These are phyloP conservation scores for Tetramorium bicarinatum DNA, from an alignment of 2,888 invertebrate genomes.

Conservation along the genomic window DNA sequence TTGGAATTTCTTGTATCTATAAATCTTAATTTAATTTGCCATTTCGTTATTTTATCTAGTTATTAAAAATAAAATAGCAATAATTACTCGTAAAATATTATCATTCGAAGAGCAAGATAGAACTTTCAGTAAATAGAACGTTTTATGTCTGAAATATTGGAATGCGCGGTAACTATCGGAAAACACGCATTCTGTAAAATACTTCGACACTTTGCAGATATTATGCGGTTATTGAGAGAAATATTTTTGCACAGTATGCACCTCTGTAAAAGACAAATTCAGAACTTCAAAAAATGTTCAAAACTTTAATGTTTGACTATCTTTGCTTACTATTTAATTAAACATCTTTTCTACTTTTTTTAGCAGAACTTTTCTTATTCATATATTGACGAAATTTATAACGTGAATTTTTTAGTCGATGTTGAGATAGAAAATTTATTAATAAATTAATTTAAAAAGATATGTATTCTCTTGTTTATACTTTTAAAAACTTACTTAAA, in stretches of 20 bases:
- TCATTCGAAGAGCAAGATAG: neutral
- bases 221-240: slow-evolving; percentile 42
- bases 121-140: neutral
- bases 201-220: slow-evolving; percentile 20
- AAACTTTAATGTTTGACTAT: neutral
- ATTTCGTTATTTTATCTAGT: neutral
- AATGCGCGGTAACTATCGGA: slow-evolving; percentile 2
- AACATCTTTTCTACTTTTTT: slow-evolving; percentile 5
- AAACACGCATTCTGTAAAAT: slow-evolving; percentile 28
- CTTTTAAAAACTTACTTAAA: neutral
- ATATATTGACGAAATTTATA: slow-evolving; percentile 3
- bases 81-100: neutral
- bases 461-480: neutral
- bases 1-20: too few species aligned
- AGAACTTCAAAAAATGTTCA: neutral
- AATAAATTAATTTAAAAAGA: neutral
- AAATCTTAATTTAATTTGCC: neutral
- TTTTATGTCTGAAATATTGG: slow-evolving; percentile 3
- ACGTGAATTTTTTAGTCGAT: neutral
- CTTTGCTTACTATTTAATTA: slow-evolving; percentile 6
- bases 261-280: neutral
- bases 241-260: slow-evolving; percentile 3
- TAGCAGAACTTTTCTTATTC: neutral
- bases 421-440: neutral
- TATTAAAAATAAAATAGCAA: neutral